These are phyloP conservation scores for Drosophila ogumai DNA, from an alignment of 1,140 invertebrate species.

Conservation along the genomic window DNA sequence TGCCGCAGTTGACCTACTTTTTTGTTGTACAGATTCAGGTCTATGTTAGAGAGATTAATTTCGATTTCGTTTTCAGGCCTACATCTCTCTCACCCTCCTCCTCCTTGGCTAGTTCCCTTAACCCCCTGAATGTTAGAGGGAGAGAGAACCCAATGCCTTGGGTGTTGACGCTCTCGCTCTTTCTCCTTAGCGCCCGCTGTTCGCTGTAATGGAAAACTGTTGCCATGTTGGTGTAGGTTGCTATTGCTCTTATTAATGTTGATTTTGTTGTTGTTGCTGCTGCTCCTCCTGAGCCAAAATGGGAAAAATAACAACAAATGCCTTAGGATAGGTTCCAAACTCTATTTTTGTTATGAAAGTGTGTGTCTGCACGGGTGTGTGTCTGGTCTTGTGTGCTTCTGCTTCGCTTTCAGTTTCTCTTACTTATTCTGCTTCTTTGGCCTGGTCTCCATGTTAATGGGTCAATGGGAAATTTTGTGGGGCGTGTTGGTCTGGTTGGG, in stretches of 20 bases:
- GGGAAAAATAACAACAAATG: slow-evolving; percentile 55
- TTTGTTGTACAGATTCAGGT: slow-evolving; percentile 83
- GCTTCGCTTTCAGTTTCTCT: slow-evolving; percentile 37
- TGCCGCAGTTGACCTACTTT: slow-evolving; percentile 83
- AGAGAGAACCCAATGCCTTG: slow-evolving; percentile 2
- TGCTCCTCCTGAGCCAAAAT: slow-evolving; percentile 10
- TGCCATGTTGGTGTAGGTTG: slow-evolving; percentile 76
- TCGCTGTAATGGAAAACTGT: slow-evolving; percentile 74
- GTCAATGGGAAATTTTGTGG: slow-evolving; percentile 76
- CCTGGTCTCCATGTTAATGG: slow-evolving; percentile 73
- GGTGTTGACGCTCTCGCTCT: slow-evolving; percentile 7
- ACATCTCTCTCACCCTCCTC: slow-evolving; percentile 14
- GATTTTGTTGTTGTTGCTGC: background rate
- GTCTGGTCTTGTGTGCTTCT: slow-evolving; percentile 24
- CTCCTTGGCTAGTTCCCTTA: slow-evolving; percentile 16
- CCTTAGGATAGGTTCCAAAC: slow-evolving; percentile 76
- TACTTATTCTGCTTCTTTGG: slow-evolving; percentile 9
- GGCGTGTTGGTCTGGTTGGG: slow-evolving; percentile 45
- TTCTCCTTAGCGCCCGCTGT: slow-evolving; percentile 23
- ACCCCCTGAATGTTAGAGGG: slow-evolving; percentile 19
- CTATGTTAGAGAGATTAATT: slow-evolving; percentile 85
- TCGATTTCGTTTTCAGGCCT: slow-evolving; percentile 81
- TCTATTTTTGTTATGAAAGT: slow-evolving; percentile 56
- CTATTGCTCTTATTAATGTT: slow-evolving; percentile 12
- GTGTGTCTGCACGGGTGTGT: slow-evolving; percentile 10